Base-by-base conservation (phyloP, 1,140 invertebrate species). In the Habropoda laboriosa region DNA sequence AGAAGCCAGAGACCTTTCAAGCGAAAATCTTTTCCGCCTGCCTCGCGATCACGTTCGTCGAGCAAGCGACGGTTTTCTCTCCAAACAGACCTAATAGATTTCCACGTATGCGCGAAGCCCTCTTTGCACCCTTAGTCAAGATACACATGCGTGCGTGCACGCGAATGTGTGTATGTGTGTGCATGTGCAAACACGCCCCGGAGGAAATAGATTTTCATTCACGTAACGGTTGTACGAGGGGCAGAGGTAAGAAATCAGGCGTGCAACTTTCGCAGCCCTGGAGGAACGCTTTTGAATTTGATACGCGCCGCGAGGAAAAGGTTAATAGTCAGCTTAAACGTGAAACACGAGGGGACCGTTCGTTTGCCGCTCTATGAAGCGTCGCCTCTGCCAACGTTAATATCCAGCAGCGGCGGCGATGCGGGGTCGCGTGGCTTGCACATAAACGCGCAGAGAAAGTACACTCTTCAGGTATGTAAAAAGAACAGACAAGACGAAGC, bases 121-220 rank as follows among this genome's bases (percentile, higher is more conserved):
- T n/a, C n/a, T n/a, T n/a, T n/a, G n/a, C n/a, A n/a, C n/a, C n/a
- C n/a, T n/a, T n/a, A 21, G 49, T 73, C 61, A 73, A 73, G 24
- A 38, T 0, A n/a, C 8, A 2, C n/a, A 3, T 27, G 1, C 18
- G 16, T 21, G 1, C n/a, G 0, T 12, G 5, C 12, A 18, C n/a
- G 16, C 5, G 0, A 7, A 10, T 0, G 35, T n/a, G 10, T 13
- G n/a, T 61, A 16, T 8, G 13, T 45, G 3, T 7, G 21, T n/a
- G n/a, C 24, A 16, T 8, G 13, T 45, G 3, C 3, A 12, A 16
- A 32, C 24, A 45, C 5, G 60, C 27, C 10, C 10, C 3, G 0
- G 42, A 38, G 66, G 32, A 24, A 67, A n/a, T 13, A 27, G 3
- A 68, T 38, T 68, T 53, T 53, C 66, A 53, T 38, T 68, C n/a